A percentile compares a stretch with the other conserved stretches of the same genome.
Evolutionary conservation across 2,888 invertebrate species (phyloP).

Genomic region (Herminia tarsipennalis): DNA sequence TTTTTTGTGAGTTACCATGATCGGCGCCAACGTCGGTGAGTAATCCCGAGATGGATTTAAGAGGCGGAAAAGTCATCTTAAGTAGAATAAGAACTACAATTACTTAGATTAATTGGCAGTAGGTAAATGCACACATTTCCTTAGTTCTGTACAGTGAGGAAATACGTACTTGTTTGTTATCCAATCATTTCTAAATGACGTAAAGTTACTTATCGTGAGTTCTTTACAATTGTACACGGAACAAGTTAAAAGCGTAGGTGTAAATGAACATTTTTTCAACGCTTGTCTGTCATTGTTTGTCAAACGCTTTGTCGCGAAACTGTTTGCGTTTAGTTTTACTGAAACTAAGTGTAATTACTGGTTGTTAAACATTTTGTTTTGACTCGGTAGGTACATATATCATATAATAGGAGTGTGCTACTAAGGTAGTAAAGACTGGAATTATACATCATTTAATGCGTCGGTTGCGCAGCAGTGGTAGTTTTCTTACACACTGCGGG

Average conservation of each 20-base stretch:
- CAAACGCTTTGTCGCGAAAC: not conserved
- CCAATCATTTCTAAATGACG: constrained; percentile 1
- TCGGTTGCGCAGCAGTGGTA: no score
- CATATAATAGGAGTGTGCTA: no score
- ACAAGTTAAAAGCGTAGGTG: constrained; percentile 30
- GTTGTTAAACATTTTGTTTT: no score
- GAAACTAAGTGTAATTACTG: no score
- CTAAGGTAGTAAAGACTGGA: no score
- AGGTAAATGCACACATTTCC: not conserved
- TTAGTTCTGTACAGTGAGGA: constrained; percentile 2
- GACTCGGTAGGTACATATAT: no score
- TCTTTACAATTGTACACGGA: constrained; percentile 16
- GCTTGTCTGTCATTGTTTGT: not conserved
- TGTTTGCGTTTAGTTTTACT: no score
- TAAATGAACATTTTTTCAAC: constrained; percentile 15
- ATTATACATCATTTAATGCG: no score
- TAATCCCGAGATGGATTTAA: not conserved
- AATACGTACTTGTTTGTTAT: not conserved
- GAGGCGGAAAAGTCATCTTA: not conserved
- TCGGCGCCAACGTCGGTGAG: no score
- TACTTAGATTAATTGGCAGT: not conserved
- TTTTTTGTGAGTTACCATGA: no score
- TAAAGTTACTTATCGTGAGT: constrained; percentile 3
- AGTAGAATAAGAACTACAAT: not conserved
- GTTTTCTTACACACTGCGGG: no score